Percentiles rank a stretch among this genome's conserved stretches.
Conservation (phyloP, 2,113 vertebrate species). For the Lepus europaeus region DNA sequence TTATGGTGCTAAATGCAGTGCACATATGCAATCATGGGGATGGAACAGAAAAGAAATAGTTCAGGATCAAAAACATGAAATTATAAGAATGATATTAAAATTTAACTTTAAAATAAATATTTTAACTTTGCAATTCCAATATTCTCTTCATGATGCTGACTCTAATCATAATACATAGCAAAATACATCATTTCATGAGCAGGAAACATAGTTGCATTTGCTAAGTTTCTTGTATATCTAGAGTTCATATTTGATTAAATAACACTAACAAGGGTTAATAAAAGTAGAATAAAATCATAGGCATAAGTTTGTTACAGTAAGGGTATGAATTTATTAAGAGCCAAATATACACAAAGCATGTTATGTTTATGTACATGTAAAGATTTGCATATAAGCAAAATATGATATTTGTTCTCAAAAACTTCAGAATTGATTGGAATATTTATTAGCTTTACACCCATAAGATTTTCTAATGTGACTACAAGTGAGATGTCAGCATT, state of each 20-base stretch:
- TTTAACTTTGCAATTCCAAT: background rate
- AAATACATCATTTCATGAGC: background rate
- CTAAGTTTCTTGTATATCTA: background rate
- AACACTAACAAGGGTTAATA: background rate
- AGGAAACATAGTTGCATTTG: background rate
- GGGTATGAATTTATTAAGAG: background rate
- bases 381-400: background rate
- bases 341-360: background rate
- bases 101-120: background rate
- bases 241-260: background rate
- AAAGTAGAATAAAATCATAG: background rate
- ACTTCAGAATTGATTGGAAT: background rate
- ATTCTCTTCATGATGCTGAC: background rate
- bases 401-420: background rate
- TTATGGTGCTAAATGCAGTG: slow-evolving; percentile 75
- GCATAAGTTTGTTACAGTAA: background rate
- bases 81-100: slow-evolving; percentile 52
- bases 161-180: background rate
- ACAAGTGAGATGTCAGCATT: background rate
- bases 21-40: background rate
- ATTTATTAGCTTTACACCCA: background rate
- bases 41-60: slow-evolving; percentile 13
- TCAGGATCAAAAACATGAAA: slow-evolving; percentile 35
- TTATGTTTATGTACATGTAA: background rate
- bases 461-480: background rate